Evolutionary conservation across 2,888 invertebrate species (phyloP).

Genomic region (Drosophila fungiperda): DNA sequence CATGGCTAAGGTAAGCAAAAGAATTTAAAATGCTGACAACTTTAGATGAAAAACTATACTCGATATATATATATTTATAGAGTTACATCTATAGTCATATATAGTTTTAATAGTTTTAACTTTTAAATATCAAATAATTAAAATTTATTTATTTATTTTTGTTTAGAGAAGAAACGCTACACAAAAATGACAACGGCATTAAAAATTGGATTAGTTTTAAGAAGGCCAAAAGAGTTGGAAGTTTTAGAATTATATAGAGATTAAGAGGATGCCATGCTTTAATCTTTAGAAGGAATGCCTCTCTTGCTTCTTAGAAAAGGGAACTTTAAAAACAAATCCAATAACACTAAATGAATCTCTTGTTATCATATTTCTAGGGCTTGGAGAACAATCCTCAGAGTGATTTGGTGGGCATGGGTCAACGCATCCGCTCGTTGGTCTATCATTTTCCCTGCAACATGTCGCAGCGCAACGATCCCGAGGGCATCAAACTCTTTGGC

Average conservation of each 20-base stretch:
- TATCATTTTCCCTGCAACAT: slow-evolving; percentile 92
- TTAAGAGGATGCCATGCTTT: neutral
- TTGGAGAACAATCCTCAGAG: slow-evolving; percentile 64
- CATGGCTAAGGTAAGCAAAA: slow-evolving; percentile 86
- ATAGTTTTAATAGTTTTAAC: too few species aligned
- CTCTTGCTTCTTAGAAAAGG: neutral
- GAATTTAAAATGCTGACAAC: neutral
- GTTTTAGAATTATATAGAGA: neutral
- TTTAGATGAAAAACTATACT: neutral
- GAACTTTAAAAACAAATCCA: neutral
- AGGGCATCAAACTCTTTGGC: slow-evolving; percentile 89
- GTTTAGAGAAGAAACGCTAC: too few species aligned
- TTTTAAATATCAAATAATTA: too few species aligned
- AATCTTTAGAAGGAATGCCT: neutral
- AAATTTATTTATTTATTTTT: too few species aligned
- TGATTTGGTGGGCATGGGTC: slow-evolving; percentile 86
- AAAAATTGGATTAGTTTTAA: too few species aligned
- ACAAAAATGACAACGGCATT: too few species aligned
- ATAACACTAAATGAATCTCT: neutral
- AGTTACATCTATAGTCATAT: neutral
- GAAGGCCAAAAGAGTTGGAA: neutral
- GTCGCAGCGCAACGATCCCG: slow-evolving; percentile 88
- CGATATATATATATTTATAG: neutral
- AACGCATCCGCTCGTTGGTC: slow-evolving; percentile 87
- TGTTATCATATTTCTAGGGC: slow-evolving; percentile 32